Conservation (phyloP, 2,888 invertebrate genomes). For the Eristalis pertinax region DNA sequence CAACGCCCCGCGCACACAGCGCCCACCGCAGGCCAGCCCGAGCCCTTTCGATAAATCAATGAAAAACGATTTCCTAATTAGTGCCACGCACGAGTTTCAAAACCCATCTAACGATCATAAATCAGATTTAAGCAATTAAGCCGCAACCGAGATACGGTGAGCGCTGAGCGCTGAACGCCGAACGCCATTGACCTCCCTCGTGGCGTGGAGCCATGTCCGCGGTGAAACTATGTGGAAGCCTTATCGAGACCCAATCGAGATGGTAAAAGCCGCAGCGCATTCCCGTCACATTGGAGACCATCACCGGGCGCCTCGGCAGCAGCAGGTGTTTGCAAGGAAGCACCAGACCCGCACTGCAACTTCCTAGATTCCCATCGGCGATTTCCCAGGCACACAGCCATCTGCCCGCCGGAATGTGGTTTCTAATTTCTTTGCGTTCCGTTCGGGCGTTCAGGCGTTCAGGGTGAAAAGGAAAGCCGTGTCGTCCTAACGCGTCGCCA, state of each 20-base stretch:
- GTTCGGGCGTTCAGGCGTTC: slow-evolving; percentile 46
- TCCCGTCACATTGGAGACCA: slow-evolving; percentile 43
- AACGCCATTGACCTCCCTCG: slow-evolving; percentile 52
- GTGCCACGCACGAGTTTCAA: slow-evolving; percentile 25
- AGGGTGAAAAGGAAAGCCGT: slow-evolving; percentile 44
- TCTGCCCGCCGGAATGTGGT: slow-evolving; percentile 46
- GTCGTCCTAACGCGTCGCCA: slow-evolving; percentile 4
- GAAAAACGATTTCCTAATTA: slow-evolving; percentile 23
- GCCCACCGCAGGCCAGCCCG: neutral
- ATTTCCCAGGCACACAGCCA: slow-evolving; percentile 36
- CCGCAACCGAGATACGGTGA: too few relatives aligned
- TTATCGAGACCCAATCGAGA: slow-evolving; percentile 12
- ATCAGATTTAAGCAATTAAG: slow-evolving; percentile 30
- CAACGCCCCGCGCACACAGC: neutral
- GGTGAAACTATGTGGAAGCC: slow-evolving; percentile 22
- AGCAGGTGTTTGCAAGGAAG: slow-evolving; percentile 54
- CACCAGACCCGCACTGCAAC: slow-evolving; percentile 24
- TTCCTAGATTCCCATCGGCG: slow-evolving; percentile 59
- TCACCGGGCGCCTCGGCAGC: slow-evolving; percentile 6
- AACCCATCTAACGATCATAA: slow-evolving; percentile 1
- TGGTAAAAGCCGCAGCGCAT: slow-evolving; percentile 36
- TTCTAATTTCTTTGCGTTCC: slow-evolving; percentile 62
- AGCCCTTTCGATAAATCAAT: slow-evolving; percentile 4
- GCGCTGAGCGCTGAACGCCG: neutral
- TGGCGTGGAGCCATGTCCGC: neutral